Conservation (phyloP, 2,113 vertebrate genomes). For the Muntiacus reevesi region DNA sequence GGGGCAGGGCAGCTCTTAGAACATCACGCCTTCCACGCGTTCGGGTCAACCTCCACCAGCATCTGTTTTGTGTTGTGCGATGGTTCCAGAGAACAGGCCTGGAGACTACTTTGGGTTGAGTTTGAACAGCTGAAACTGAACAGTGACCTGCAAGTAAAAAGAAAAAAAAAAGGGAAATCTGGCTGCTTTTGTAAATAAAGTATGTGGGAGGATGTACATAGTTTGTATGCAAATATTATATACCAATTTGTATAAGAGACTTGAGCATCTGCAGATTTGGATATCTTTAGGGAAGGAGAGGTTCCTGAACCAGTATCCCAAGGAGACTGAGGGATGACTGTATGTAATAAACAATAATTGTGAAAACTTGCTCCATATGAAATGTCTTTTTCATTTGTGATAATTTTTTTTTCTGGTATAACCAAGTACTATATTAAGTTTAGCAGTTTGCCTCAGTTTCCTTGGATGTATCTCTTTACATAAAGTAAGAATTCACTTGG, state of each 20-base stretch:
- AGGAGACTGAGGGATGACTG: neutral
- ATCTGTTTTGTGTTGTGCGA: neutral
- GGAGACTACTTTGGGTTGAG: neutral
- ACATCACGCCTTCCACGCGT: rapidly evolving
- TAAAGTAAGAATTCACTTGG: constrained; percentile 9
- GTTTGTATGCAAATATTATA: neutral
- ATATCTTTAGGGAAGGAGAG: neutral
- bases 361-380: neutral
- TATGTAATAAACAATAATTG: neutral
- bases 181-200: neutral
- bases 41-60: neutral
- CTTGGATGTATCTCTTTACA: neutral
- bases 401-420: neutral
- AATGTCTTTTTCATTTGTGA: neutral
- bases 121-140: neutral
- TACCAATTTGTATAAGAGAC: neutral
- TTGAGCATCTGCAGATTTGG: neutral
- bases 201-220: neutral
- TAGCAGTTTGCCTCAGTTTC: neutral
- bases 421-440: neutral
- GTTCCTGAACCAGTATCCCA: neutral
- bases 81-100: neutral
- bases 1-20: neutral
- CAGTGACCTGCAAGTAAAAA: neutral
- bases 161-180: neutral